Conservation (phyloP, 35 echinoderm and acorn worm genomes). For the Diadema setosum region DNA sequence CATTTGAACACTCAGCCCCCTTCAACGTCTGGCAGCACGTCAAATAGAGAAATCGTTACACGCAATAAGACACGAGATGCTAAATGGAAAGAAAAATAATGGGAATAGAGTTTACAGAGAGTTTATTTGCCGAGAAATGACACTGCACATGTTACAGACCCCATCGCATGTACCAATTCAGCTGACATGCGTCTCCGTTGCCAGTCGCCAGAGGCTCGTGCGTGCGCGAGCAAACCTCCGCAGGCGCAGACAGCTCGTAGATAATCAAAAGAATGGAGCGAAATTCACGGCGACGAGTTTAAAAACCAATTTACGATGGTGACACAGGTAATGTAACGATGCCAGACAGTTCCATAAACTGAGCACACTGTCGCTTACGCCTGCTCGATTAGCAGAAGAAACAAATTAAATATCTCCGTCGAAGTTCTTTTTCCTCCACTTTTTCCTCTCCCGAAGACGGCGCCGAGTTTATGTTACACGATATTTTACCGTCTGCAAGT, state of each 20-base stretch:
- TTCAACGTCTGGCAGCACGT: too few relatives aligned
- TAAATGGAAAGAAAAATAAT: neutral
- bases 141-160: neutral
- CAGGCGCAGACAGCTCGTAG: neutral
- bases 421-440: neutral
- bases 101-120: neutral
- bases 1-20: too few relatives aligned
- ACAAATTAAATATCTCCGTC: constrained; percentile 4
- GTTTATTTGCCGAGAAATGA: constrained; percentile 7
- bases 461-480: neutral
- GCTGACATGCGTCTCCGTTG: neutral
- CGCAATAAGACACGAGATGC: too few relatives aligned
- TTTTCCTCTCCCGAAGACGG: neutral
- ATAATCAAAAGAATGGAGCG: neutral
- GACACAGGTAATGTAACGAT: neutral
- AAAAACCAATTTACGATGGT: constrained; percentile 10
- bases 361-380: neutral
- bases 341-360: constrained; percentile 2
- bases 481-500: neutral
- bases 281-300: neutral
- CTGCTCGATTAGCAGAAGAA: neutral
- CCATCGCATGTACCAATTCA: neutral
- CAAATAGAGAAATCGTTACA: too few relatives aligned
- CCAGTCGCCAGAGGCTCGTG: neutral
- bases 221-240: neutral